These are phyloP conservation scores for Conops quadrifasciatus DNA, from an alignment of 2,888 invertebrate species.

Conservation along the genomic window DNA sequence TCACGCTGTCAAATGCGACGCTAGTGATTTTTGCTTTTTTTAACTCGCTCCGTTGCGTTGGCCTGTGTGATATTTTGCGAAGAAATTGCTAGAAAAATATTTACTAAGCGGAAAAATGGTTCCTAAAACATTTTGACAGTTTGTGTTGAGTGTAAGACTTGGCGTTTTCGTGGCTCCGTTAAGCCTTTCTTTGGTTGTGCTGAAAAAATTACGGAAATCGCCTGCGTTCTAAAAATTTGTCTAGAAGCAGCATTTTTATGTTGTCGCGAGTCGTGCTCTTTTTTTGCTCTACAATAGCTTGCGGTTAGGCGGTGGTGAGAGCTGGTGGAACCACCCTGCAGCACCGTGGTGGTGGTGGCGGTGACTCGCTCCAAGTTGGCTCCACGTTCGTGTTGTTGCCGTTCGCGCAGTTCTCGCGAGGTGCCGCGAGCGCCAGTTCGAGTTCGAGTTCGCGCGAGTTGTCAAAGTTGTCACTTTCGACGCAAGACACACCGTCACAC, in stretches of 20 bases:
- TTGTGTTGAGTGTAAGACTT: not conserved
- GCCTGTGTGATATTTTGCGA: slow-evolving; percentile 48
- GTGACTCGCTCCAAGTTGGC: not conserved
- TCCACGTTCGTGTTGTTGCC: not conserved
- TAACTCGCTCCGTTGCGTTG: slow-evolving; percentile 43
- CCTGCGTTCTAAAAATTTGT: slow-evolving; percentile 30
- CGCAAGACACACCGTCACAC: not conserved
- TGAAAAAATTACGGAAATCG: slow-evolving; percentile 10
- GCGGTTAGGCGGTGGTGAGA: slow-evolving; percentile 17
- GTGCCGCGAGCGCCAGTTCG: slow-evolving; percentile 3
- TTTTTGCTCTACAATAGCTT: slow-evolving; percentile 37
- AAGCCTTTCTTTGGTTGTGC: not conserved
- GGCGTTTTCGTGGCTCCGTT: not conserved
- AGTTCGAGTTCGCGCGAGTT: slow-evolving; percentile 17
- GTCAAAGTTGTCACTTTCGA: slow-evolving; percentile 17
- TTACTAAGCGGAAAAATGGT: slow-evolving; percentile 38
- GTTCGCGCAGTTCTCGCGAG: not conserved
- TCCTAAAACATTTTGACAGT: slow-evolving; percentile 38
- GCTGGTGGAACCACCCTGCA: slow-evolving; percentile 26
- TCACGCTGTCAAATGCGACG: slow-evolving; percentile 58
- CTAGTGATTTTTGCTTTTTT: slow-evolving; percentile 58
- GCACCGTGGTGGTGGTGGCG: too few species aligned
- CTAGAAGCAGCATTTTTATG: slow-evolving; percentile 46
- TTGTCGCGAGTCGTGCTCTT: slow-evolving; percentile 46
- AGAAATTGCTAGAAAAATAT: slow-evolving; percentile 37